These are phyloP conservation scores for Gymnosoma rotundatum DNA, from an alignment of 2,888 invertebrate species.

Conservation along the genomic window DNA sequence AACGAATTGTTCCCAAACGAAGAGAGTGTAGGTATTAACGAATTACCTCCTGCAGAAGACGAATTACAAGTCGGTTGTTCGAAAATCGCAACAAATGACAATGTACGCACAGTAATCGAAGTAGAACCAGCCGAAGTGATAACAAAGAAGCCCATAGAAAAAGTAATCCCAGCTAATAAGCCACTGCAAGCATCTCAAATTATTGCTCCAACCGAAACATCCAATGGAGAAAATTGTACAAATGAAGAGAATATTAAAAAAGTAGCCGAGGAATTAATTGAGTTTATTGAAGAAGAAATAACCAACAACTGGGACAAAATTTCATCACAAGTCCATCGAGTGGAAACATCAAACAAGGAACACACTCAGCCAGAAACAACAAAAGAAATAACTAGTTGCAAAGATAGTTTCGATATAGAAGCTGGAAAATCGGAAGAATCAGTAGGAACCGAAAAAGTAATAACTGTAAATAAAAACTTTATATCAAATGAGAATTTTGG, in stretches of 20 bases:
- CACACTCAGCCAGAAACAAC: background rate
- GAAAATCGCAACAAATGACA: constrained; percentile 76
- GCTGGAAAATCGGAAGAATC: constrained; percentile 16
- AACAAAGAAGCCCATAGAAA: constrained; percentile 76
- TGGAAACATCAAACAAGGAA: background rate
- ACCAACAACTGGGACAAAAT: constrained; percentile 43
- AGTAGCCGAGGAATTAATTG: constrained; percentile 45
- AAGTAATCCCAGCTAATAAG: constrained; percentile 45
- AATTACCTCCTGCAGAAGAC: constrained; percentile 77
- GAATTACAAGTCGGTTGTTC: constrained; percentile 78
- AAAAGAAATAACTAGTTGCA: background rate
- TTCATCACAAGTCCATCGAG: background rate
- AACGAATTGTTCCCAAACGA: constrained; percentile 74
- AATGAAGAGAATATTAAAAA: constrained; percentile 44
- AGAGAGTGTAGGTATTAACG: constrained; percentile 79
- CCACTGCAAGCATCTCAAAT: constrained; percentile 57
- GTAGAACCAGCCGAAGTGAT: constrained; percentile 79
- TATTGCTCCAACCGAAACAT: constrained; percentile 26
- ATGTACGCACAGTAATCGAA: constrained; percentile 78
- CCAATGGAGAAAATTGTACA: constrained; percentile 62
- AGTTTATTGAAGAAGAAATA: constrained; percentile 56
- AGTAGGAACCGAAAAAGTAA: background rate
- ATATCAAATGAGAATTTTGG: background rate
- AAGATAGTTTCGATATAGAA: background rate
- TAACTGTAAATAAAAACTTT: background rate